These are phyloP conservation scores for Daktulosphaira vitifoliae DNA, from an alignment of 1,140 invertebrate species.

Conservation along the genomic window DNA sequence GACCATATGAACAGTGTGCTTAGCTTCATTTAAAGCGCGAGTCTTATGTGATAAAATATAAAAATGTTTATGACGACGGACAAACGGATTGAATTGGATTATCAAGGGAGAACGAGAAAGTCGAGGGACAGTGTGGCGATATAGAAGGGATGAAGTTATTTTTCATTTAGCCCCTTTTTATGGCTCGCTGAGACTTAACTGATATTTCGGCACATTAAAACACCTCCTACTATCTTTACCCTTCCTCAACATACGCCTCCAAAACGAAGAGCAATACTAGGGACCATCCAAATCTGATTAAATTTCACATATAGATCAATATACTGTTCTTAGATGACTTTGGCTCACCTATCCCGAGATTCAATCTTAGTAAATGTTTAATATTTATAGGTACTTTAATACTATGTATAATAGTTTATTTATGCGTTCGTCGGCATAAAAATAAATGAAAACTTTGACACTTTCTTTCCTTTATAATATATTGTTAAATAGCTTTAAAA, in stretches of 20 bases:
- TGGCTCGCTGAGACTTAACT: slow-evolving; percentile 20
- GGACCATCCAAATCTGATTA: neutral
- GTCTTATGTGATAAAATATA: slow-evolving; percentile 3
- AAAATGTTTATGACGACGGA: slow-evolving; percentile 5
- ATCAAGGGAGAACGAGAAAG: neutral
- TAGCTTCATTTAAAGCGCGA: too few species aligned
- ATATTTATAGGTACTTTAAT: too few species aligned
- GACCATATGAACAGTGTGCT: neutral
- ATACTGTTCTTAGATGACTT: too few species aligned
- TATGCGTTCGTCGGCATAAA: too few species aligned
- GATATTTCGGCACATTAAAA: slow-evolving; percentile 30
- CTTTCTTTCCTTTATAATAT: too few species aligned
- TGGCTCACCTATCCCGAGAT: too few species aligned
- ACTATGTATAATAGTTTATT: too few species aligned
- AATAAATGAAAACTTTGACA: too few species aligned
- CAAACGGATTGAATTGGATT: slow-evolving; percentile 23
- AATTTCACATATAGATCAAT: slow-evolving; percentile 7
- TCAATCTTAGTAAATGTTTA: too few species aligned
- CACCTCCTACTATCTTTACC: neutral
- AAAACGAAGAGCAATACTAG: too few species aligned
- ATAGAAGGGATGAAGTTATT: slow-evolving; percentile 1
- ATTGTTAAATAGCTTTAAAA: too few species aligned
- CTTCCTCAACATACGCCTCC: too few species aligned
- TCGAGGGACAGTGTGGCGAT: neutral
- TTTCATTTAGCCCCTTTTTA: slow-evolving; percentile 28